A percentile compares a stretch with the other conserved stretches of the same genome.
These are phyloP conservation scores for Heliconius cydno DNA, from an alignment of 2,888 invertebrate genomes.

Conservation along the genomic window DNA sequence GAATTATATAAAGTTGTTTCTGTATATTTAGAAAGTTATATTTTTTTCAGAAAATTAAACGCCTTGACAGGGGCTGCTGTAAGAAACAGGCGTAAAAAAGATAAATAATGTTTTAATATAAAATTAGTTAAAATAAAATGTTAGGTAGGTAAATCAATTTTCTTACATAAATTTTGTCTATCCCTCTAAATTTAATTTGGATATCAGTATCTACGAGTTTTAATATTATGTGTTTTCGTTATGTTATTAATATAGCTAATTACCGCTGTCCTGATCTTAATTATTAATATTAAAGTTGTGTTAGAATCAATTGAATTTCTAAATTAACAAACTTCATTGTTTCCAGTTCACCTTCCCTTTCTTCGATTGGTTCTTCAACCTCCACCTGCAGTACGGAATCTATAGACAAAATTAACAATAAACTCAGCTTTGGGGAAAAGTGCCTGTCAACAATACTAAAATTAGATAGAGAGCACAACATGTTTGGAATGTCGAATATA, in stretches of 20 bases:
- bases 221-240: not conserved
- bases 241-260: not conserved
- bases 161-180: not conserved
- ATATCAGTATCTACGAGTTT: not conserved
- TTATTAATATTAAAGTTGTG: not conserved
- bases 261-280: not conserved
- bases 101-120: conserved; percentile 35
- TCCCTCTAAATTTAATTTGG: not conserved
- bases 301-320: too few species aligned
- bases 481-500: conserved; percentile 75
- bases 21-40: conserved; percentile 47
- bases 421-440: conserved; percentile 60
- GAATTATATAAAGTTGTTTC: not conserved
- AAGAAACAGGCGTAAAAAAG: conserved; percentile 50
- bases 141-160: not conserved
- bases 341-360: conserved; percentile 67
- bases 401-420: conserved; percentile 51
- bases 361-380: conserved; percentile 59
- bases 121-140: conserved; percentile 23
- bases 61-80: conserved; percentile 73
- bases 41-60: conserved; percentile 71
- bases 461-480: conserved; percentile 74
- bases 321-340: not conserved
- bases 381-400: conserved; percentile 60
- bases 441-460: conserved; percentile 72